Base-by-base conservation (phyloP, 64 coral and sea anemone genomes). In the Montipora cactus region DNA sequence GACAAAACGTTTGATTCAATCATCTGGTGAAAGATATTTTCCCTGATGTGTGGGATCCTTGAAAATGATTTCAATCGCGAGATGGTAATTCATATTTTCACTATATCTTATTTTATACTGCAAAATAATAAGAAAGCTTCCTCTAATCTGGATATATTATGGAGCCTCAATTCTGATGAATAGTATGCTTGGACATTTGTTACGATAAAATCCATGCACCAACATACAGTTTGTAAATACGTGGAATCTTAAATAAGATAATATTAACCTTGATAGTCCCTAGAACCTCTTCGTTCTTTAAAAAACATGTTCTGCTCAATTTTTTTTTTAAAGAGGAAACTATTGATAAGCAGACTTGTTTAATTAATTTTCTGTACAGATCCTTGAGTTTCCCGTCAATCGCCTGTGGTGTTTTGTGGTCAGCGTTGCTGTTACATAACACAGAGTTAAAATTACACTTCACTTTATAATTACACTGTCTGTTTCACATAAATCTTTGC, bases 201-300 rank as follows among this genome's bases (percentile, higher is more conserved):
- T 71, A 71, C 21, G 3, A 23, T 22, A 5, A 72, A 49, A 86
- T 72, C 62, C 82, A 86, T 86, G 37, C 82, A 86, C 66, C 6
- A 72, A 78, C 76, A 49, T 78, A 50, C 74, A 76, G 44, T 76
- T 18, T 86, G 82, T 86, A 86, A 86, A 86, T 86, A 86, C 46
- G 16, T 64, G 13, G 21, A 16, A 15, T 4, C 22, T 15, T 8
- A 70, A 48, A 50, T 86, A 7, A 66, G 66, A 50, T 50, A 48
- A 86, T 86, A 71, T 86, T 85, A 48, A 69, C 59, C 46, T 49
- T 71, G 16, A 45, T 72, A 18, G 16, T 19, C 68, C 49, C 8
- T 71, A 49, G 5, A 62, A 67, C n/a, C 80, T 82, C 55, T 14
- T 86, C 3, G 22, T 68, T 23, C 47, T 67, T n/a, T 44, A 28